phyloP scores from a whole-genome alignment of 2,797 vertebrate species.

The Acestrorhynchus altus region DNA sequence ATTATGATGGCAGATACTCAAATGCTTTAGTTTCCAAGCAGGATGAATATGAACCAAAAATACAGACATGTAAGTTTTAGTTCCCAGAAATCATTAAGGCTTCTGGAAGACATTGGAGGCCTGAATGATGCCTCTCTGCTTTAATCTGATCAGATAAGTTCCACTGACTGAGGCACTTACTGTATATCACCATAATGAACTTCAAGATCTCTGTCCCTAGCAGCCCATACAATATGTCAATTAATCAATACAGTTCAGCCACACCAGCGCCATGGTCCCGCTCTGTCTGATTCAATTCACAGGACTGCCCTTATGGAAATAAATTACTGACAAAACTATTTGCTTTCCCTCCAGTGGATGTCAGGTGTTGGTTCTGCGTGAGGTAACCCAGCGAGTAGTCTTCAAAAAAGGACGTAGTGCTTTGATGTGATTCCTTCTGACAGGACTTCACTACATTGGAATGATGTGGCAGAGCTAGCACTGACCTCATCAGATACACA shows the following conservation, averaged over 20 bases:
- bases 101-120: background rate
- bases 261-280: background rate
- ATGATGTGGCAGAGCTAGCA: background rate
- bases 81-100: background rate
- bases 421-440: background rate
- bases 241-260: background rate
- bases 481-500: conserved; percentile 5
- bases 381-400: background rate
- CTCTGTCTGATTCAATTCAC: background rate
- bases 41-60: background rate
- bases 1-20: too few relatives aligned
- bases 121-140: background rate
- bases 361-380: background rate
- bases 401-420: background rate
- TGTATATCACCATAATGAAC: conserved; percentile 16
- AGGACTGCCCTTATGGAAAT: background rate
- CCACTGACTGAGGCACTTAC: background rate
- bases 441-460: conserved; percentile 5
- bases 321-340: background rate
- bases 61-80: background rate
- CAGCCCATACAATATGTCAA: background rate
- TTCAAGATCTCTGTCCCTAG: background rate
- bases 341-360: background rate
- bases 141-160: background rate
- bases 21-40: too few relatives aligned